Conservation (phyloP, 2,888 invertebrate species). For the Meta bourneti region DNA sequence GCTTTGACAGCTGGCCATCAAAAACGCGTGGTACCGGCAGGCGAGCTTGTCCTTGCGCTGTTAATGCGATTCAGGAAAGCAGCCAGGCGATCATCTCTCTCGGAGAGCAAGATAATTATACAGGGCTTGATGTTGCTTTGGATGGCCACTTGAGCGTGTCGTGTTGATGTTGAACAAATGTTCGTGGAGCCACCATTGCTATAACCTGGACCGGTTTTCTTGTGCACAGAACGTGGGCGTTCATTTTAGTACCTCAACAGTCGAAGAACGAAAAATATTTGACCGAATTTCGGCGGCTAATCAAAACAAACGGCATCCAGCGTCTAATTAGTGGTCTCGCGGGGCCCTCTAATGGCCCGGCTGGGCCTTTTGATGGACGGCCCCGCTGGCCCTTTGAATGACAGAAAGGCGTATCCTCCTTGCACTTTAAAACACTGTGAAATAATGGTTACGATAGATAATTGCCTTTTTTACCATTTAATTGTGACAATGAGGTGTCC, state of each 20-base stretch:
- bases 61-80: slow-evolving; percentile 76
- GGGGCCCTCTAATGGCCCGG: slow-evolving; percentile 64
- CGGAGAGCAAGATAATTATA: slow-evolving; percentile 77
- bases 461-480: slow-evolving; percentile 17
- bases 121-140: slow-evolving; percentile 77
- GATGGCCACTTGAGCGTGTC: slow-evolving; percentile 78
- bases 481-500: background rate
- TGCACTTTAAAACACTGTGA: slow-evolving; percentile 52
- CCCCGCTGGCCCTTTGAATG: slow-evolving; percentile 42
- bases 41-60: slow-evolving; percentile 70
- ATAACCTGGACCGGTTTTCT: slow-evolving; percentile 73
- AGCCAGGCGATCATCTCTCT: slow-evolving; percentile 74
- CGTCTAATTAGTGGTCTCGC: slow-evolving; percentile 71
- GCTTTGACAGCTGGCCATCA: slow-evolving; percentile 74
- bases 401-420: slow-evolving; percentile 56
- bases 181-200: slow-evolving; percentile 75
- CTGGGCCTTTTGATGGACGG: slow-evolving; percentile 48
- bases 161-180: slow-evolving; percentile 78
- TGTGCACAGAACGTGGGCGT: slow-evolving; percentile 75
- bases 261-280: slow-evolving; percentile 67
- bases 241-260: slow-evolving; percentile 49
- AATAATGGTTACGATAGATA: slow-evolving; percentile 21
- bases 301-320: slow-evolving; percentile 77
- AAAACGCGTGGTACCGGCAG: slow-evolving; percentile 68
- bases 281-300: slow-evolving; percentile 77